Evolutionary conservation across 2,888 invertebrate genomes (phyloP), one percentile per base, ranked within the genome.

Genomic region (Melanophora roralis): DNA sequence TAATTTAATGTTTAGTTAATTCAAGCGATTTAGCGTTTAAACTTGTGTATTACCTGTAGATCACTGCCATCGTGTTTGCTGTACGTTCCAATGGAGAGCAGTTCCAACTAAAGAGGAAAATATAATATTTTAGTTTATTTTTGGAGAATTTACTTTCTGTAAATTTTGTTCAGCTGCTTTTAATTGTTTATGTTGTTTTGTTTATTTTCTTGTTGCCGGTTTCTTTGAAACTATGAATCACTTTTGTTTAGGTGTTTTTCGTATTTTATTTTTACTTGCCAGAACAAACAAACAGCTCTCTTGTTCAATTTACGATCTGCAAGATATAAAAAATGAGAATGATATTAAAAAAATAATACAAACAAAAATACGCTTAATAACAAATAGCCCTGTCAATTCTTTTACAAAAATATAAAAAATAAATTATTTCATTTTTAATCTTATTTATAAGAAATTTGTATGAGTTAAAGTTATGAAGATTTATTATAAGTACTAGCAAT

Each of bases 21-120:
- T 60, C 8, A 72, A 72, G 76, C 80, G 80, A 47, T 53, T 79
- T 84, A 19, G 62, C 45, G 80, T 64, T 64, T 65, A 47, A 38
- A 57, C 76, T 76, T 64, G 84, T 86, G 83, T 75, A 85, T 88
- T 88, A 88, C 88, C 88, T 88, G 87, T 83, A 85, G 87, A 88
- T 87, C 85, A 88, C 87, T 88, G 88, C 85, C 86, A 86, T 86
- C 79, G 73, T 83, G 76, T 59, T 55, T 11, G 72, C 49, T 49
- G 62, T 68, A 32, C 65, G 71, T 43, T 64, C 75, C 45, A 57
- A 32, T 69, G 47, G 43, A 76, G 68, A 57, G 64, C 65, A 71
- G 80, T 78, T 68, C 64, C 68, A 80, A 64, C 53, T 21, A 75
- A 75, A 34, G 60, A 68, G 68, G 51, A 59, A 55, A 27, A 32